Percentiles rank a stretch among this genome's conserved stretches.
These are phyloP conservation scores for Artibeus jamaicensis DNA, from an alignment of 2,797 vertebrate genomes.

Conservation along the genomic window DNA sequence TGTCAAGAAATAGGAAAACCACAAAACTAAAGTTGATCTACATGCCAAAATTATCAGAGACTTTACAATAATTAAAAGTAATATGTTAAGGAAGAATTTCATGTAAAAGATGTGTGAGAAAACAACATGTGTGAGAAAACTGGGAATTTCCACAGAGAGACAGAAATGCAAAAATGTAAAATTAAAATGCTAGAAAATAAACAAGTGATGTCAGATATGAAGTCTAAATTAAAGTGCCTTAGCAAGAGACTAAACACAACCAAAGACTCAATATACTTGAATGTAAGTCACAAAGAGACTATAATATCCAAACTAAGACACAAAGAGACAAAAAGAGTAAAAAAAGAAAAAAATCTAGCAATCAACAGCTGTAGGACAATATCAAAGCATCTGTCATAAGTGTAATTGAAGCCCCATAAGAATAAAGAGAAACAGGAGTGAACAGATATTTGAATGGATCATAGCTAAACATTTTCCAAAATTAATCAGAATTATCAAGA, in stretches of 20 bases:
- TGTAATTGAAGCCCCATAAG: not conserved
- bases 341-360: not conserved
- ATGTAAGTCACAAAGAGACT: not conserved
- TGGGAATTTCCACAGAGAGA: not conserved
- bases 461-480: conserved; percentile 28
- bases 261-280: not conserved
- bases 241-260: not conserved
- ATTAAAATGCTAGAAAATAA: not conserved
- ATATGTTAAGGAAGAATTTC: not conserved
- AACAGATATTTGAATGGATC: not conserved
- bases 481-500: conserved; percentile 7
- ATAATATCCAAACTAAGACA: not conserved
- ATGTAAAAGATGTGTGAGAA: not conserved
- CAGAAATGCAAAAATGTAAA: not conserved
- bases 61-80: not conserved
- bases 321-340: not conserved
- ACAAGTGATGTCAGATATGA: not conserved
- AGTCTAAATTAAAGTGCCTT: not conserved
- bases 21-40: not conserved
- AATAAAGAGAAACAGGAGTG: not conserved
- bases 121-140: not conserved
- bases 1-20: not conserved
- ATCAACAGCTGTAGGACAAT: not conserved
- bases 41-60: not conserved
- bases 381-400: not conserved